A percentile compares a stretch with the other conserved stretches of the same genome.
These are phyloP conservation scores for Hypotaenidia okinawae DNA, from an alignment of 2,797 vertebrate genomes.

Conservation along the genomic window DNA sequence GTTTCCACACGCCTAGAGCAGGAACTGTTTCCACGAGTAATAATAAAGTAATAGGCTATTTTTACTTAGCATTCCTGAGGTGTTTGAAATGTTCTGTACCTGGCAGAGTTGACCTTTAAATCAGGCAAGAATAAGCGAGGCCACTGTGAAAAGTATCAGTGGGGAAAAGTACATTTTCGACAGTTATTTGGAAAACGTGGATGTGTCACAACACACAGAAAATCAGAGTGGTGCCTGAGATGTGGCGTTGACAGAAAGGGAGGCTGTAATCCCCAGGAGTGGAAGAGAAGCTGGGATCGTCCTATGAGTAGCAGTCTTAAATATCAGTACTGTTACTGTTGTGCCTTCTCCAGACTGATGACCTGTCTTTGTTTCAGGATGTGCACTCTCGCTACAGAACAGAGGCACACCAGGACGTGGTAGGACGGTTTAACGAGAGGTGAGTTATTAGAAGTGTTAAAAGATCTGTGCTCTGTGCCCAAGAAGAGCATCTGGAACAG, in stretches of 20 bases:
- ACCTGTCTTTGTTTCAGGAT: slow-evolving; percentile 78
- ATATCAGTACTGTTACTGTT: background rate
- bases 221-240: background rate
- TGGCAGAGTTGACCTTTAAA: background rate
- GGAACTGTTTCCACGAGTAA: background rate
- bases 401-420: slow-evolving; percentile 95
- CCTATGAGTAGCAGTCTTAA: background rate
- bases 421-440: slow-evolving; percentile 98
- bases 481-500: background rate
- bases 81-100: background rate
- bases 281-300: background rate
- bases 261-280: background rate
- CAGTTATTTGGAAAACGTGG: background rate
- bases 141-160: background rate
- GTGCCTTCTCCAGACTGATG: background rate
- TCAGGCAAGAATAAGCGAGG: background rate
- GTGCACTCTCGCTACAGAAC: slow-evolving; percentile 96
- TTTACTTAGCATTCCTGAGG: background rate
- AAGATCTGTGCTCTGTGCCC: background rate
- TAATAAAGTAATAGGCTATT: background rate
- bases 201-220: background rate
- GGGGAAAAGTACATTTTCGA: background rate
- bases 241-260: background rate
- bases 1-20: background rate
- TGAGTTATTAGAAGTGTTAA: slow-evolving; percentile 10